These are phyloP conservation scores for Scolopax rusticola DNA, from an alignment of 2,797 vertebrate genomes.

Conservation along the genomic window DNA sequence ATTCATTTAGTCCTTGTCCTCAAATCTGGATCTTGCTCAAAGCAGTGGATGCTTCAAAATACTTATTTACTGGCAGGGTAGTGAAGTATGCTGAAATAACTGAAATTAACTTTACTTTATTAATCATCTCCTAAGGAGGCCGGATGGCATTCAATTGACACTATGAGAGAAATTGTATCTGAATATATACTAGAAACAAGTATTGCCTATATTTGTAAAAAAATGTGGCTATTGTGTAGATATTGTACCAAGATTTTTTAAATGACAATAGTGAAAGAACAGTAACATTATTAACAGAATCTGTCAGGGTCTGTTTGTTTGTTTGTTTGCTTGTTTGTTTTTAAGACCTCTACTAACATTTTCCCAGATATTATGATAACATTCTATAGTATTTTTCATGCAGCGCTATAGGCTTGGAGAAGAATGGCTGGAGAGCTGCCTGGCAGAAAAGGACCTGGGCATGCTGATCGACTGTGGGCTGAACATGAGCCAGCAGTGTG, in stretches of 20 bases:
- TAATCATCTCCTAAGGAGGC: neutral
- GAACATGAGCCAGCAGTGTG: too few relatives aligned
- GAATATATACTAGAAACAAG: neutral
- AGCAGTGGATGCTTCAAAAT: neutral
- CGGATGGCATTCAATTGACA: slow-evolving; percentile 2
- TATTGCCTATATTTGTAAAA: neutral
- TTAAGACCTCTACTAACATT: neutral
- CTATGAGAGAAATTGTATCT: neutral
- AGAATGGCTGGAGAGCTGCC: too few relatives aligned
- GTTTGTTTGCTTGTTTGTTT: neutral
- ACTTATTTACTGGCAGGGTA: neutral
- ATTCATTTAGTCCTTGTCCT: neutral
- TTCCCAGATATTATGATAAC: neutral
- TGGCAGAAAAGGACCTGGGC: too few relatives aligned
- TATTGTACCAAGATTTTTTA: neutral
- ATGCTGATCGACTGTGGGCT: too few relatives aligned
- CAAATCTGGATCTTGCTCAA: neutral
- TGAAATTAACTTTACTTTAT: slow-evolving; percentile 22
- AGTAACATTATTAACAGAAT: neutral
- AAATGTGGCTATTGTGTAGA: neutral
- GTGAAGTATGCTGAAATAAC: neutral
- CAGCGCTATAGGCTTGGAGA: neutral
- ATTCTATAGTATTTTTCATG: neutral
- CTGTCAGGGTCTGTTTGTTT: neutral
- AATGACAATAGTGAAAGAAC: neutral